Conservation (phyloP, 2,113 vertebrate species). For the Rhegmatorhina hoffmannsi region DNA sequence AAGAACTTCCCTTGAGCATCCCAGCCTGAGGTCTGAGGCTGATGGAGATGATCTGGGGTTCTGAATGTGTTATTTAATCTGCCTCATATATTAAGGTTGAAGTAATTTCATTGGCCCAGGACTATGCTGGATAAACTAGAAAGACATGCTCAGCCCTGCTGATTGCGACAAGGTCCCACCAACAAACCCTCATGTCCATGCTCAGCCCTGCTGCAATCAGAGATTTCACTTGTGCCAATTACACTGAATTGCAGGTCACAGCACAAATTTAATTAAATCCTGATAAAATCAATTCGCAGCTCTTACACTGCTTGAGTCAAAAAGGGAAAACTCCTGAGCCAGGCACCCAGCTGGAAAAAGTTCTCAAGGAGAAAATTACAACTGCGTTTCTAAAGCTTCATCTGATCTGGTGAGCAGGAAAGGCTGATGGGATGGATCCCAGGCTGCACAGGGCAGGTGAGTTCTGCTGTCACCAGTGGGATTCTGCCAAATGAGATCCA, state of each 20-base stretch:
- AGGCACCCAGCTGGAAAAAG: background rate
- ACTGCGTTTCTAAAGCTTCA: background rate
- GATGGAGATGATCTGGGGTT: background rate
- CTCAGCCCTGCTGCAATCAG: background rate
- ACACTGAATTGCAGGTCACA: background rate
- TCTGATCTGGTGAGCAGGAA: background rate
- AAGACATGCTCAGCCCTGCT: background rate
- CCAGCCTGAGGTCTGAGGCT: background rate
- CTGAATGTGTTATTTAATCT: background rate
- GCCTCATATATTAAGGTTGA: background rate
- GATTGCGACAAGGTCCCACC: background rate
- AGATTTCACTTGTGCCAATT: background rate
- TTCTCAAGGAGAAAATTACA: slow-evolving; percentile 46
- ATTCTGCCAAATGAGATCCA: background rate
- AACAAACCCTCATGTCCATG: background rate
- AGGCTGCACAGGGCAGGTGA: background rate
- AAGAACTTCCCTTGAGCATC: background rate
- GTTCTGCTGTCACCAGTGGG: background rate
- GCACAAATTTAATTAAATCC: slow-evolving; percentile 53
- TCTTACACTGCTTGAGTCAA: background rate
- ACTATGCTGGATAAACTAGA: background rate
- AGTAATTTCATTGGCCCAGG: background rate
- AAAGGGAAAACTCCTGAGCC: background rate
- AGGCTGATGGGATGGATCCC: background rate
- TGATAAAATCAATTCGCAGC: slow-evolving; percentile 36